A percentile compares a stretch with the other conserved stretches of the same genome.
phyloP scores from a whole-genome alignment of 2,113 vertebrate species.

The Carassius gibelio region DNA sequence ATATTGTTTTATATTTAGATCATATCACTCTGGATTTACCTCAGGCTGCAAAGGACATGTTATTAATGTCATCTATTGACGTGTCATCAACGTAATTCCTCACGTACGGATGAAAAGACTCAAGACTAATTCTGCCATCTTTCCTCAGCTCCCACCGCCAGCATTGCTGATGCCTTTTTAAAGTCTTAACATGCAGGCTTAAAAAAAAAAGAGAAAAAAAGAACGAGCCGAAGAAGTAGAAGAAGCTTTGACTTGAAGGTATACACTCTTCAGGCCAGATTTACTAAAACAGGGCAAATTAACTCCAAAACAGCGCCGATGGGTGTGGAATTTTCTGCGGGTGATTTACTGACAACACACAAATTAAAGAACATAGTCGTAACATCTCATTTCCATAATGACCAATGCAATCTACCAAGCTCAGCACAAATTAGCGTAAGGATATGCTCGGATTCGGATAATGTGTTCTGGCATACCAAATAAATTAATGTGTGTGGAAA shows the following conservation, averaged over 20 bases:
- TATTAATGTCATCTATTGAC: slow-evolving; percentile 51
- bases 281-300: too few species aligned
- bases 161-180: neutral
- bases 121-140: slow-evolving; percentile 26
- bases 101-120: slow-evolving; percentile 36
- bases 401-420: too few species aligned
- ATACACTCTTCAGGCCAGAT: neutral
- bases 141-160: neutral
- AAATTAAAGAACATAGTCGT: too few species aligned
- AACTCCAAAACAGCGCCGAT: too few species aligned
- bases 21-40: slow-evolving; percentile 43
- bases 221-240: neutral
- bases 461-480: too few species aligned
- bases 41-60: slow-evolving; percentile 23
- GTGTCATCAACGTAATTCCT: slow-evolving; percentile 55
- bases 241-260: neutral
- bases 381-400: too few species aligned
- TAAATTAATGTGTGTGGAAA: too few species aligned
- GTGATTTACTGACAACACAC: too few species aligned
- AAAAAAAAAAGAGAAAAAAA: neutral
- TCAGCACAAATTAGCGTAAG: too few species aligned
- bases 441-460: too few species aligned
- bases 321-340: too few species aligned
- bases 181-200: neutral
- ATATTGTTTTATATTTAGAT: slow-evolving; percentile 37